These are phyloP conservation scores for Oreortyx pictus DNA, from an alignment of 2,797 vertebrate species.

Conservation along the genomic window DNA sequence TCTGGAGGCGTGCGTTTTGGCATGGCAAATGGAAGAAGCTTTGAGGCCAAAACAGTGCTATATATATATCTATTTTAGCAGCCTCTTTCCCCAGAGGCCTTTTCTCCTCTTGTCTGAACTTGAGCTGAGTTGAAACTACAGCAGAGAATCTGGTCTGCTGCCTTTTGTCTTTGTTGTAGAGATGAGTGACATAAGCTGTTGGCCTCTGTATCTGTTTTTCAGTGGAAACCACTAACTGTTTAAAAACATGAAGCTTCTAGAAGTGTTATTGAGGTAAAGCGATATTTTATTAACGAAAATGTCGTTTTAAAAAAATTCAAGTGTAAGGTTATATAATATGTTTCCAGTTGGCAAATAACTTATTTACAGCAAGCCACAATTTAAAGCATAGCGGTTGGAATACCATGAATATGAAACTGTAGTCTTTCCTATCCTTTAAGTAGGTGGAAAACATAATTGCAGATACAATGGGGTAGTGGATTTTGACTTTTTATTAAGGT, in stretches of 20 bases:
- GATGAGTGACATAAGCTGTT: not conserved
- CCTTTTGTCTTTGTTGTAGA: not conserved
- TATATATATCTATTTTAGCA: not conserved
- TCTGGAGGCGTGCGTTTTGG: not conserved
- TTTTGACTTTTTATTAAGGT: conserved; percentile 64
- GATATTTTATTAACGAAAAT: not conserved
- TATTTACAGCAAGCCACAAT: conserved; percentile 11
- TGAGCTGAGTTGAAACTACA: not conserved
- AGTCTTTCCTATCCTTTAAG: conserved; percentile 10
- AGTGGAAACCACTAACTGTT: not conserved
- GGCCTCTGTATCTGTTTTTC: not conserved
- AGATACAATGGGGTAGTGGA: conserved; percentile 32
- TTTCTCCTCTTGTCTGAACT: not conserved
- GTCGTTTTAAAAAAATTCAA: not conserved
- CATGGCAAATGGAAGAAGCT: not conserved
- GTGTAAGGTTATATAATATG: not conserved
- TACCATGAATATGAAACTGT: conserved; percentile 7
- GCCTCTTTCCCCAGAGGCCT: not conserved
- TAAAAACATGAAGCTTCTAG: not conserved
- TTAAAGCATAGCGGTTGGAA: conserved; percentile 25
- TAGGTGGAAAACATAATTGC: conserved; percentile 49
- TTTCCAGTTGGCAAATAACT: conserved; percentile 31
- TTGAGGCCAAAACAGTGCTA: conserved; percentile 15
- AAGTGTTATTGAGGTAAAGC: not conserved
- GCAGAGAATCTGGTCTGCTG: not conserved